These are phyloP conservation scores for Drosophila pseudoananassae DNA, from an alignment of 1,140 invertebrate genomes.

Conservation along the genomic window DNA sequence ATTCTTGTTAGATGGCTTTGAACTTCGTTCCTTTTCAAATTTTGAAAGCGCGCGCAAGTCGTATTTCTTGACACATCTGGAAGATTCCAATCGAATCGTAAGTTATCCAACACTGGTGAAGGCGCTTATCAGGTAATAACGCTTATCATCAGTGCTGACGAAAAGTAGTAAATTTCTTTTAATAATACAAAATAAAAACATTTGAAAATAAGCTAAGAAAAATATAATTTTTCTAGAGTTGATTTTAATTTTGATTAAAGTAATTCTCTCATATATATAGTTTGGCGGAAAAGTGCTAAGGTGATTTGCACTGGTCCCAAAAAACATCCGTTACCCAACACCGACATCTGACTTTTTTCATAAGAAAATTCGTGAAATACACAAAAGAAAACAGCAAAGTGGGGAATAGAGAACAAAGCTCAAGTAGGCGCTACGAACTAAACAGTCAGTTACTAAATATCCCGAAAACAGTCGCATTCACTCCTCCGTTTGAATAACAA, in stretches of 20 bases:
- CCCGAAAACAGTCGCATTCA: slow-evolving; percentile 33
- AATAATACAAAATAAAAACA: neutral
- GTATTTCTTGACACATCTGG: slow-evolving; percentile 8
- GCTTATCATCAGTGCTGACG: slow-evolving; percentile 9
- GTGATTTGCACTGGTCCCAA: neutral
- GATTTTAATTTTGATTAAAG: too few relatives aligned
- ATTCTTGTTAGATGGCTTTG: slow-evolving; percentile 1
- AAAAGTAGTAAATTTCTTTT: too few relatives aligned
- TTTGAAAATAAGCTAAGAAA: neutral
- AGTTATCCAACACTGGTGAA: slow-evolving; percentile 14
- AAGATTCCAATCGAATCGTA: slow-evolving; percentile 3
- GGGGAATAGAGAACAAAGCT: neutral
- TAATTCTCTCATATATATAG: too few relatives aligned
- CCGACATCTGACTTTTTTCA: slow-evolving; percentile 36
- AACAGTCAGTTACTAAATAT: slow-evolving; percentile 44
- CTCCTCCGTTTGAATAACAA: slow-evolving; percentile 72
- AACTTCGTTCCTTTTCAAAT: slow-evolving; percentile 6
- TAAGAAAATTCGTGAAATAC: slow-evolving; percentile 58
- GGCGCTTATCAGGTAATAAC: neutral
- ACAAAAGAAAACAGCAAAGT: slow-evolving; percentile 30
- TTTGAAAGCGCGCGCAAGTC: slow-evolving; percentile 28
- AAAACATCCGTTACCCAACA: slow-evolving; percentile 25
- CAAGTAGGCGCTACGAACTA: slow-evolving; percentile 44
- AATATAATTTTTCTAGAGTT: too few relatives aligned
- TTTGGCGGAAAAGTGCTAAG: neutral